Percentiles rank a stretch among this genome's conserved stretches.
phyloP scores from a whole-genome alignment of 2,888 invertebrate species.

The Lysandra coridon region DNA sequence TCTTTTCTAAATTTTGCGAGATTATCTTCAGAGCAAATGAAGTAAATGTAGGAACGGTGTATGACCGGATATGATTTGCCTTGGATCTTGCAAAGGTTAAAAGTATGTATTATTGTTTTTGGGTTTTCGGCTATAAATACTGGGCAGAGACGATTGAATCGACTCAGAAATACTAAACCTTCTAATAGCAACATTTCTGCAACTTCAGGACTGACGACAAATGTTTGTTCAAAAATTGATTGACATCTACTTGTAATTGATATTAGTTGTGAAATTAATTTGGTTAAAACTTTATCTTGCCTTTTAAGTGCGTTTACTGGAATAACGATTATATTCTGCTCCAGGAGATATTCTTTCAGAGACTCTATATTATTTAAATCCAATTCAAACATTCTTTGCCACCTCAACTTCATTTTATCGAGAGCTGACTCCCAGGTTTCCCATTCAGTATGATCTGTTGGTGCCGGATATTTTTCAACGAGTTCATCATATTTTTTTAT shows the following conservation, averaged over 20 bases:
- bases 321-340: constrained; percentile 69
- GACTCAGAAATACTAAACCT: constrained; percentile 83
- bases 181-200: constrained; percentile 79
- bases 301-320: constrained; percentile 65
- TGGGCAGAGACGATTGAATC: constrained; percentile 83
- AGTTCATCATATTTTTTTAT: constrained; percentile 61
- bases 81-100: constrained; percentile 61
- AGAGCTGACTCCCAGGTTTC: constrained; percentile 72
- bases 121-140: constrained; percentile 79
- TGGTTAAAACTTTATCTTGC: constrained; percentile 54
- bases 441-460: constrained; percentile 67
- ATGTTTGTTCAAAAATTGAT: constrained; percentile 81
- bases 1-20: constrained; percentile 74
- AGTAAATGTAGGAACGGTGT: constrained; percentile 82
- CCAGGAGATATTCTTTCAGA: constrained; percentile 57
- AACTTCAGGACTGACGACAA: constrained; percentile 70
- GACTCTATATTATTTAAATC: constrained; percentile 68
- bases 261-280: constrained; percentile 52
- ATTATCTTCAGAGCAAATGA: constrained; percentile 71
- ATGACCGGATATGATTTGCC: constrained; percentile 77
- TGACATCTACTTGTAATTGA: constrained; percentile 64
- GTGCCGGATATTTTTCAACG: constrained; percentile 70
- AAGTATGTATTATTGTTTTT: constrained; percentile 72
- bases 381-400: constrained; percentile 67
- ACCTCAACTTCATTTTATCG: constrained; percentile 65